phyloP scores from a whole-genome alignment of 2,113 vertebrate species.

The Ursus arctos region DNA sequence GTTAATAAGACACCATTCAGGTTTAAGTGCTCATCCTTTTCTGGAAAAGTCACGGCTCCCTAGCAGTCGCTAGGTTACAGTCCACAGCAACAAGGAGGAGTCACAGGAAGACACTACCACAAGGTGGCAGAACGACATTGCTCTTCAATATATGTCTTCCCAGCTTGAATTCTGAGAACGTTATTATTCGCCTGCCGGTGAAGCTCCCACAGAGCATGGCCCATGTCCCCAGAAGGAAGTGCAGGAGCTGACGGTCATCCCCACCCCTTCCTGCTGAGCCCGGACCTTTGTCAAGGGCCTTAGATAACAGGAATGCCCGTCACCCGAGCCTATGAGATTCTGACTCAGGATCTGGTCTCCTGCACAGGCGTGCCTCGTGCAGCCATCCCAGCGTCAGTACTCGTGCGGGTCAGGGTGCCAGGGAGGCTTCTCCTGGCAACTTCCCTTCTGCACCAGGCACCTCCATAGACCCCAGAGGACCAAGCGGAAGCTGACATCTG shows the following conservation, averaged over 20 bases:
- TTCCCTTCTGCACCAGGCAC: fast-evolving
- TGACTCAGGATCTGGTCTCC: not conserved
- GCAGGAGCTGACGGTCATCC: not conserved
- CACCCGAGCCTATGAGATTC: fast-evolving
- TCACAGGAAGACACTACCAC: constrained; percentile 25
- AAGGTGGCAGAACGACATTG: constrained; percentile 67
- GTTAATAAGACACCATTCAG: not conserved
- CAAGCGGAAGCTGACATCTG: not conserved
- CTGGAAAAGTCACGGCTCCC: not conserved
- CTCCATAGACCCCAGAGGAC: not conserved
- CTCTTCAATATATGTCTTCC: not conserved
- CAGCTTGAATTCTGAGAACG: not conserved
- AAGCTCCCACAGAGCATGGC: not conserved
- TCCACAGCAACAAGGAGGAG: not conserved
- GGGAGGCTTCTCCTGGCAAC: not conserved
- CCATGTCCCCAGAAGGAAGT: not conserved
- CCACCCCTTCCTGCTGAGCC: not conserved
- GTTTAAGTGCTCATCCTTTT: not conserved
- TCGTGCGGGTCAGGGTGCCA: fast-evolving
- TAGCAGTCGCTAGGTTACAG: not conserved
- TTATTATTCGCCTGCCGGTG: fast-evolving
- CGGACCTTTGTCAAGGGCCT: not conserved
- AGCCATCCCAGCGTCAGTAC: fast-evolving
- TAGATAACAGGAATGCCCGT: fast-evolving
- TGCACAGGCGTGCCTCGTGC: fast-evolving